phyloP scores from a whole-genome alignment of 1,140 invertebrate species.

The Meloidogyne exigua region DNA sequence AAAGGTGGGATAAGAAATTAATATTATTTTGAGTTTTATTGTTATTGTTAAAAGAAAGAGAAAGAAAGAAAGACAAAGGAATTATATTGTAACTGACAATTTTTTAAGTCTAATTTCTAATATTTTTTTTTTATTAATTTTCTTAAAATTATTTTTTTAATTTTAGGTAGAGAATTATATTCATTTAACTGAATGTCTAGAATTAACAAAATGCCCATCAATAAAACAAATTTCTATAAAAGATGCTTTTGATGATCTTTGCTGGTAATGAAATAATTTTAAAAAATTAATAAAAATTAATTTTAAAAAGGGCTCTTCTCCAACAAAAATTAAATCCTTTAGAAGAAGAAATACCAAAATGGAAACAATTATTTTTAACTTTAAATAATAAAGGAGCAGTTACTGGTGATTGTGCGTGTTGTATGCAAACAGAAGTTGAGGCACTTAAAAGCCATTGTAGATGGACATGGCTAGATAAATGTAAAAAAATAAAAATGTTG shows the following conservation, averaged over 20 bases:
- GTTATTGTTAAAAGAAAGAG: too few relatives aligned
- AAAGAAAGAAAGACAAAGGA: background rate
- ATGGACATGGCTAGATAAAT: constrained; percentile 38
- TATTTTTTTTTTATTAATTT: too few relatives aligned
- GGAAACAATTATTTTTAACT: constrained; percentile 10
- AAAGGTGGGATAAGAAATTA: too few relatives aligned
- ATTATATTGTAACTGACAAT: too few relatives aligned
- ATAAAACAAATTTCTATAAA: constrained; percentile 14
- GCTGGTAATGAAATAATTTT: too few relatives aligned
- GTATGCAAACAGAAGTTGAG: constrained; percentile 21
- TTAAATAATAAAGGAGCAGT: constrained; percentile 1
- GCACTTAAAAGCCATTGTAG: constrained; percentile 27
- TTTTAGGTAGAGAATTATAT: constrained; percentile 37
- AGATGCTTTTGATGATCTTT: constrained; percentile 31
- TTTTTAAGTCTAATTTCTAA: too few relatives aligned
- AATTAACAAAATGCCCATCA: constrained; percentile 21
- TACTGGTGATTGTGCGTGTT: constrained; percentile 30
- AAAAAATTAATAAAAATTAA: too few relatives aligned
- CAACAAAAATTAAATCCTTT: constrained; percentile 13
- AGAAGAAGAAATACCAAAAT: background rate
- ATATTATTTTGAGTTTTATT: too few relatives aligned
- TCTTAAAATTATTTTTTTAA: background rate
- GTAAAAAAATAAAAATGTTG: constrained; percentile 21
- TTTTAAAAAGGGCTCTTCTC: constrained; percentile 24
- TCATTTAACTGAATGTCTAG: constrained; percentile 27